Percentiles rank a stretch among this genome's conserved stretches.
phyloP scores from a whole-genome alignment of 1,140 invertebrate species.

The Drosophila sturtevanti region DNA sequence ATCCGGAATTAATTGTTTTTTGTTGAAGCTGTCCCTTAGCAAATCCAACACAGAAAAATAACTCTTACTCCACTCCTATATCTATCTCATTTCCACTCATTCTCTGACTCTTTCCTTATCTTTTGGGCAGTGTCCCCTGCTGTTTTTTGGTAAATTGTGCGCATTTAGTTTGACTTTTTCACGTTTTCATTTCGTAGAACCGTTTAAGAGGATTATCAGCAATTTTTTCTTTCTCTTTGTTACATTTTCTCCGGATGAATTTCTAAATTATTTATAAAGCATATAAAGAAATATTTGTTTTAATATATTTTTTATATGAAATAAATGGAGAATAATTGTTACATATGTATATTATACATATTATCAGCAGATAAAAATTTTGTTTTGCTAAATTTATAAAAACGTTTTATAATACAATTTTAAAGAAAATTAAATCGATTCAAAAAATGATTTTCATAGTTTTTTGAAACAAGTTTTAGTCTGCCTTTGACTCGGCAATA shows the following conservation, averaged over 20 bases:
- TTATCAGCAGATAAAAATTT: too few species aligned
- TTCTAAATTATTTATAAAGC: neutral
- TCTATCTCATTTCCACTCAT: neutral
- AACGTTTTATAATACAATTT: too few species aligned
- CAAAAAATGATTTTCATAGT: too few species aligned
- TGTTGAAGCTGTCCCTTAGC: constrained; percentile 17
- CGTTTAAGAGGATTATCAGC: constrained; percentile 1
- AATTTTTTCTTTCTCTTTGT: too few species aligned
- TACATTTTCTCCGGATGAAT: neutral
- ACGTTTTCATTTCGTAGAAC: neutral
- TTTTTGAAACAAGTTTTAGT: too few species aligned
- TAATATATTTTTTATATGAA: neutral
- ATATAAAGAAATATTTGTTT: neutral
- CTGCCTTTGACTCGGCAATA: too few species aligned
- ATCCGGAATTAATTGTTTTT: constrained; percentile 78
- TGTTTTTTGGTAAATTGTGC: neutral
- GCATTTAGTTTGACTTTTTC: constrained; percentile 4
- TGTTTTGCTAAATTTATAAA: too few species aligned
- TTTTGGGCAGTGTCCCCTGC: neutral
- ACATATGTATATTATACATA: too few species aligned
- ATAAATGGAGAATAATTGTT: too few species aligned
- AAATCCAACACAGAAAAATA: constrained; percentile 31
- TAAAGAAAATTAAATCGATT: too few species aligned
- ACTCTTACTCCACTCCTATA: neutral
- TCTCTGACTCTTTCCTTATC: neutral